Base-by-base conservation (phyloP, 1,140 invertebrate species). In the Parapsyche elsis region DNA sequence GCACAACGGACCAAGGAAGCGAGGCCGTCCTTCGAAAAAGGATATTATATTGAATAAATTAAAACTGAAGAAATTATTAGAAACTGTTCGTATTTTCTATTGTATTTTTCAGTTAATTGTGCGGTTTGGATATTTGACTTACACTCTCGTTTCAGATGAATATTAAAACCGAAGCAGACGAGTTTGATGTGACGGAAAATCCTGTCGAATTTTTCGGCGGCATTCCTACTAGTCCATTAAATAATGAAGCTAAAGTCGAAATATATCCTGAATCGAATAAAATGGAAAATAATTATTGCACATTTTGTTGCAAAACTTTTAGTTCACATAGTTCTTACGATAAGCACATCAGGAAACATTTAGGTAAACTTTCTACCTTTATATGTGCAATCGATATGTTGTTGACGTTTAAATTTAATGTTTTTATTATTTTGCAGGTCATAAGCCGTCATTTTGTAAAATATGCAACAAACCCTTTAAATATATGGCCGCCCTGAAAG, bases 401-500 rank as follows among this genome's bases (percentile, higher is more conserved):
- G 26, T 73, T 53, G 0, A 19, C 9, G 38, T 73, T 14, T 53
- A 12, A 53, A 1, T 5, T 57, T 57, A 76, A 73, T 38, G 30
- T 57, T 49, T 71, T 38, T 59, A 26, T 61, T 80, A 57, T 61
- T 81, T 83, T 77, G n/a, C 44, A 83, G 82, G 24, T 24, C 73
- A 23, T 12, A 79, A 61, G 59, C 71, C 78, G 12, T 80, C 75
- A 12, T 76, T 80, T 16, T 84, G 83, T 79, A 84, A 81, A 83
- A 70, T 84, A 44, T 84, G 83, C 74, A 77, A 84, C 79, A 84
- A 83, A 73, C 81, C 64, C 61, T 84, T 83, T 49, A 80, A 77
- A 61, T 80, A 71, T 81, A 75, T 80, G n/a, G 75, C 21, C 16
- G 30, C 45, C 61, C 23, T 84, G 44, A 83, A 83, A 74, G 81